Percentiles rank a stretch among this genome's conserved stretches.
Evolutionary conservation across 1,140 invertebrate genomes (phyloP).

Genomic region (Meloidogyne floridensis): DNA sequence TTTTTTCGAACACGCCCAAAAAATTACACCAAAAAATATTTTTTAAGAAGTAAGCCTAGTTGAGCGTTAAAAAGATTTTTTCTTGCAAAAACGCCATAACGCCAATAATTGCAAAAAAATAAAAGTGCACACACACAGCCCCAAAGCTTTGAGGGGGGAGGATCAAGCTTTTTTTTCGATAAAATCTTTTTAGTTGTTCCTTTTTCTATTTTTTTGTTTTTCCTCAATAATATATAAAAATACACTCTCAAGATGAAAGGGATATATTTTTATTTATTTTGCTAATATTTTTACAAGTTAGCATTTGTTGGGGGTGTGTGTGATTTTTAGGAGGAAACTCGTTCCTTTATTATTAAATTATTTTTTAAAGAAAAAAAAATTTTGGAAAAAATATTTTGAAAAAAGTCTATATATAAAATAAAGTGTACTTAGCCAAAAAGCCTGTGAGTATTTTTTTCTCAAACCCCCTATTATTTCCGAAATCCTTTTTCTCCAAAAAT

Average conservation of each 20-base stretch:
- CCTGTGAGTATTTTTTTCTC: too few relatives aligned
- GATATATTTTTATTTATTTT: not conserved
- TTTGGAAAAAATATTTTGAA: too few relatives aligned
- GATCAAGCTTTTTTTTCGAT: not conserved
- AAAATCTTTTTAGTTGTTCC: slow-evolving; percentile 7
- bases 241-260: too few relatives aligned
- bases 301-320: not conserved
- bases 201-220: not conserved
- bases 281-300: not conserved
- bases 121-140: too few relatives aligned
- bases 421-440: too few relatives aligned
- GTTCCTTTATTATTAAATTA: slow-evolving; percentile 3
- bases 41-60: not conserved
- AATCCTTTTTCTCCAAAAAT: too few relatives aligned
- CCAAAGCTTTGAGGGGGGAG: too few relatives aligned
- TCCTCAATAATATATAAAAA: not conserved
- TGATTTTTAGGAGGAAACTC: not conserved
- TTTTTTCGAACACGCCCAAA: not conserved
- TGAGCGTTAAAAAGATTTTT: not conserved
- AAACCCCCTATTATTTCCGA: too few relatives aligned
- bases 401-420: too few relatives aligned
- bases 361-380: not conserved
- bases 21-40: not conserved
- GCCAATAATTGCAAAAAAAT: too few relatives aligned
- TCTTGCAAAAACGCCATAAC: too few relatives aligned